Evolutionary conservation across 2,888 invertebrate species (phyloP), one percentile per base, ranked within the genome.

Genomic region (Rhorus exstirpatorius): DNA sequence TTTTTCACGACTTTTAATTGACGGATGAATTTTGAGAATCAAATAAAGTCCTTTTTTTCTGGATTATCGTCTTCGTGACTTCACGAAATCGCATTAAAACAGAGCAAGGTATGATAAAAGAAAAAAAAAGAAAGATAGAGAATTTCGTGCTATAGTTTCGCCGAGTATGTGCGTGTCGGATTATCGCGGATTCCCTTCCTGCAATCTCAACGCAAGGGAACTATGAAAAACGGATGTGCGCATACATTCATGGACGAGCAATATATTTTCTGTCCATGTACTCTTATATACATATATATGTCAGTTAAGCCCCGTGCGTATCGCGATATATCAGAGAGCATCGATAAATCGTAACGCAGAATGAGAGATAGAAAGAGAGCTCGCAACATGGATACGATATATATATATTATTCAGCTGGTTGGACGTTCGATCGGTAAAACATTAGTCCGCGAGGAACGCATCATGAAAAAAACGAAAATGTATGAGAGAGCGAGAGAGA

Each of bases 261-360:
- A 74, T 74, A 65, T 75, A 65, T 74, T 63, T 17, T n/a, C 31
- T 10, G 35, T 38, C 41, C 46, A 24, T 10, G 17, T 17, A 65
- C 26, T 51, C n/a, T n/a, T n/a, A n/a, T n/a, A 31, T 21, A 41
- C 41, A 41, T 19, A 19, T 21, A 10, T 8, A 7, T 35, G 3
- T n/a, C n/a, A 38, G 24, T 44, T 7, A n/a, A 41, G 31, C 14
- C 38, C 4, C 63, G 41, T 67, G 65, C 67, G 58, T 70, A 19
- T 61, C 49, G 35, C 53, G 58, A 71, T 76, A 60, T 44, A 71
- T 81, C 76, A 67, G 46, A 71, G 65, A 51, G 58, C 76, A 24
- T 71, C 76, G 58, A 76, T 76, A 76, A 76, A 80, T 80, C 76
- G 80, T 51, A 65, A 49, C 70, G 63, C 58, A 63, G 75, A 76